phyloP scores from a whole-genome alignment of 2,888 invertebrate genomes.

The Yponomeuta sedellus region DNA sequence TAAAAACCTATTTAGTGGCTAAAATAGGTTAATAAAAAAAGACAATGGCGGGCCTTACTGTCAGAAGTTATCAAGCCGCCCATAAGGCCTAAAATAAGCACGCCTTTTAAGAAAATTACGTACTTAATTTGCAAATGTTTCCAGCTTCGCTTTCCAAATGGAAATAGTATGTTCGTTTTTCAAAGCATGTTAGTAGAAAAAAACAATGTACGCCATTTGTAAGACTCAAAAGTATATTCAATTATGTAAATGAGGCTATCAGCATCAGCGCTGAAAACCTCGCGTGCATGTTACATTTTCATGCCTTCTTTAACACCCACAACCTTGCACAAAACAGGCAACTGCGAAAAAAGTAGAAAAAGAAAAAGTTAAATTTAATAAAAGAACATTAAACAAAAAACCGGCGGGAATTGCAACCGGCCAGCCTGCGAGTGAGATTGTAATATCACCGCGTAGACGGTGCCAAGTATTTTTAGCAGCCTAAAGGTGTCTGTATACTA shows the following conservation, averaged over 20 bases:
- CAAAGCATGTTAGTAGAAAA: background rate
- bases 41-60: too few species aligned
- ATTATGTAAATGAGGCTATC: background rate
- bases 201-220: background rate
- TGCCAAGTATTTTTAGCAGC: background rate
- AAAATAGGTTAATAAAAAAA: too few species aligned
- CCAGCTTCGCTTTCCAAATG: too few species aligned
- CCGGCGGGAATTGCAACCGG: background rate
- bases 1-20: too few species aligned
- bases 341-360: background rate
- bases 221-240: background rate
- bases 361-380: constrained; percentile 1
- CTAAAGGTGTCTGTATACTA: background rate
- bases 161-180: too few species aligned
- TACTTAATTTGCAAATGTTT: too few species aligned
- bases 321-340: background rate
- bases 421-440: background rate
- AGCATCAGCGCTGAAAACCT: background rate
- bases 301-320: background rate
- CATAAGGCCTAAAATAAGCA: too few species aligned
- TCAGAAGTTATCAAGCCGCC: too few species aligned
- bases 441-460: constrained; percentile 1
- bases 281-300: background rate
- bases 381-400: constrained; percentile 1
- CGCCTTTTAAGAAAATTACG: too few species aligned